Conservation (phyloP, 2,888 invertebrate species). For the Andrena hattorfiana region DNA sequence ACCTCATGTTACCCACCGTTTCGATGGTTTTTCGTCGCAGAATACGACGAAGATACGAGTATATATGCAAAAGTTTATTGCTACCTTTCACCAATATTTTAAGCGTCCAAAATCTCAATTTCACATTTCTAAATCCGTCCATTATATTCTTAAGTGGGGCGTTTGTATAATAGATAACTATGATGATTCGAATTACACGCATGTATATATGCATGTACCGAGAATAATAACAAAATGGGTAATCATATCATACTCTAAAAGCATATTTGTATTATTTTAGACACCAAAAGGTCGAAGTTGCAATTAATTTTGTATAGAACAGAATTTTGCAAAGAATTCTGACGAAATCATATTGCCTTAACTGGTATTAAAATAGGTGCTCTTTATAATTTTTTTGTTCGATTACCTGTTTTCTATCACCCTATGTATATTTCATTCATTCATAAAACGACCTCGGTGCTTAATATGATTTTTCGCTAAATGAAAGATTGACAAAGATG, state of each 20-base stretch:
- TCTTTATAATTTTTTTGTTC: conserved; percentile 17
- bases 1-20: conserved; percentile 34
- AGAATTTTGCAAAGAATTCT: neutral
- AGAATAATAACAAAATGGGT: conserved; percentile 19
- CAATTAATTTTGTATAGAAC: neutral
- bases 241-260: conserved; percentile 9
- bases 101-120: conserved; percentile 20
- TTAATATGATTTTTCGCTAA: conserved; percentile 18
- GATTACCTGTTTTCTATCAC: conserved; percentile 32
- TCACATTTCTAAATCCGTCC: conserved; percentile 35
- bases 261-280: neutral
- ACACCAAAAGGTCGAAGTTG: neutral
- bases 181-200: conserved; percentile 4
- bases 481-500: conserved; percentile 6
- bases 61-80: conserved; percentile 4
- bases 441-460: conserved; percentile 14
- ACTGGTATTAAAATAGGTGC: conserved; percentile 18
- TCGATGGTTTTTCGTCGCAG: neutral
- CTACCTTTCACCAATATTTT: neutral
- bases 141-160: conserved; percentile 7
- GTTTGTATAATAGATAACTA: neutral
- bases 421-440: conserved; percentile 18
- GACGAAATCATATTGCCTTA: neutral
- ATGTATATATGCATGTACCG: conserved; percentile 2
- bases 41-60: conserved; percentile 4